Percentiles rank a stretch among this genome's conserved stretches.
phyloP scores from a whole-genome alignment of 2,888 invertebrate genomes.

The Rotaria macrura region DNA sequence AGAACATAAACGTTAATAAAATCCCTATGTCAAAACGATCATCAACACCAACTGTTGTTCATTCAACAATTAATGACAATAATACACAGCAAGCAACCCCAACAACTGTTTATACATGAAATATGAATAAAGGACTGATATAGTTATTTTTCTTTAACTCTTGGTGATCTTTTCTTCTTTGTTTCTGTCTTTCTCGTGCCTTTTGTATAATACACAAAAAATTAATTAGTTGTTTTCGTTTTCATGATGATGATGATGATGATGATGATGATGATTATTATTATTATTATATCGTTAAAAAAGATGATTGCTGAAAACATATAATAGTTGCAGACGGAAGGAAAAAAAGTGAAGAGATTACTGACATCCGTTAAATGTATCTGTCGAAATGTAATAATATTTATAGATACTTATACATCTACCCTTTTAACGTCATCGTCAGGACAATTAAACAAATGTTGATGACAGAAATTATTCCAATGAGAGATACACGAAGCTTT shows the following conservation, averaged over 20 bases:
- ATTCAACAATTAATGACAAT: background rate
- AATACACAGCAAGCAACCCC: background rate
- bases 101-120: background rate
- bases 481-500: background rate
- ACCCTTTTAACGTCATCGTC: background rate
- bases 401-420: background rate
- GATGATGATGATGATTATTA: too few relatives aligned
- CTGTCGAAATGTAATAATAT: background rate
- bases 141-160: background rate
- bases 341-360: background rate
- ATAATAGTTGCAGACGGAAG: background rate
- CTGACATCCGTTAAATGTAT: background rate
- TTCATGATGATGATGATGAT: background rate
- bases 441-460: background rate
- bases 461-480: background rate
- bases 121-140: background rate
- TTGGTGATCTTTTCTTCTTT: background rate
- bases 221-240: background rate
- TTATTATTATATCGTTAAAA: background rate
- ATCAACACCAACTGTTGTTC: background rate
- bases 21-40: background rate
- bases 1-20: constrained; percentile 26
- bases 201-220: background rate
- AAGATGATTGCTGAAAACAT: background rate
- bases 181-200: background rate